Base-by-base conservation (phyloP, 2,888 invertebrate genomes). In the Philereme vetulata region DNA sequence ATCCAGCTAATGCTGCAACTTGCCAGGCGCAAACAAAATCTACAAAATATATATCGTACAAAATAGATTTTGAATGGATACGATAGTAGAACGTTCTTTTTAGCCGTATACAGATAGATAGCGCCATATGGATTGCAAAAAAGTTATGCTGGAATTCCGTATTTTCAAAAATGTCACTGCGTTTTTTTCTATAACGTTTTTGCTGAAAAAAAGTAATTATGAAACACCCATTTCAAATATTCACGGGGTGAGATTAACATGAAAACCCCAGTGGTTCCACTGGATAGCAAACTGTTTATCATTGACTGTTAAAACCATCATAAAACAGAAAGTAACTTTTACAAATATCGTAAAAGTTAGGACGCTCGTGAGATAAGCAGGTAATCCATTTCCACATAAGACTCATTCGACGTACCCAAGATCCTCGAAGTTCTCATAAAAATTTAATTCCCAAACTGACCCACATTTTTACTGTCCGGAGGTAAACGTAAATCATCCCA, bases 361-460 rank as follows among this genome's bases (percentile, higher is more conserved):
- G 71, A 68, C 62, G 68, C 67, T 74, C 74, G 67, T 75, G 72
- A 76, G 73, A 74, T 76, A 78, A 75, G 72, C 80, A 75, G 78
- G 72, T 77, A 74, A 77, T 76, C 71, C 72, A 70, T 73, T 75
- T 71, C 67, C 63, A 61, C 71, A 72, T 72, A 64, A 68, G 64
- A 65, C 71, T 69, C 71, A 71, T 78, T 71, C 72, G 72, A 77
- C 72, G 71, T 76, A 42, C 51, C 58, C 42, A 59, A 55, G 55
- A 72, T 74, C 66, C 72, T 68, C 66, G 52, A 74, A 76, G 73
- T 74, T 75, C 72, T 72, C 75, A 80, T 84, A 82, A 84, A 85
- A 84, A 79, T 85, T 85, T 85, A 85, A 87, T 85, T 85, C 81
- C 70, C 73, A 65, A 75, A 74, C 78, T 80, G 82, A 82, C 84